These are phyloP conservation scores for Vultur gryphus DNA, from an alignment of 2,797 vertebrate genomes.

Conservation along the genomic window DNA sequence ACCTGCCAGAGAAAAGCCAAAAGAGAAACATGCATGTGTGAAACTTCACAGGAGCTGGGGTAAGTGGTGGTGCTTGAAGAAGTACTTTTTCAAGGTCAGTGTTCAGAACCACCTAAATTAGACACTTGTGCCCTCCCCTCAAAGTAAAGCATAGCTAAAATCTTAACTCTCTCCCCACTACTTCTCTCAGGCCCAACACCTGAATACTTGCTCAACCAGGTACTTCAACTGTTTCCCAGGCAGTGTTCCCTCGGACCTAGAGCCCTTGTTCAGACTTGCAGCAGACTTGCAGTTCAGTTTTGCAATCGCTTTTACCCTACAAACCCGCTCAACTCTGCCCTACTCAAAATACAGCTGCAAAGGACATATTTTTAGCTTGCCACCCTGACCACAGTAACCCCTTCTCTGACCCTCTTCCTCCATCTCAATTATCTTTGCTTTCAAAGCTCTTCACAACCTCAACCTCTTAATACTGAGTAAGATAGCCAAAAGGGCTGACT, in stretches of 20 bases:
- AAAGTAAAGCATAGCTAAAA: neutral
- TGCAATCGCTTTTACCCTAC: neutral
- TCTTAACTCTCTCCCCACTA: neutral
- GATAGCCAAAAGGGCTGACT: neutral
- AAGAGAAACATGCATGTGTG: neutral
- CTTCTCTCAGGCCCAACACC: neutral
- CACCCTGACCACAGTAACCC: neutral
- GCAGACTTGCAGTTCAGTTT: neutral
- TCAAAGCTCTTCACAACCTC: neutral
- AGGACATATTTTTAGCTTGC: constrained; percentile 34
- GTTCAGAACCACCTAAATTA: neutral
- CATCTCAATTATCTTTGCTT: neutral
- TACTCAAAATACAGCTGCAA: neutral
- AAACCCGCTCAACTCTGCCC: neutral
- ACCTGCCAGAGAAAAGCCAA: constrained; percentile 75
- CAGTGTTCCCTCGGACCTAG: rapidly evolving
- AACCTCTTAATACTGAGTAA: neutral
- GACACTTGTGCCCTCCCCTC: neutral
- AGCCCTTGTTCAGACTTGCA: neutral
- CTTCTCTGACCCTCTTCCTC: neutral
- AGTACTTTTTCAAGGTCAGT: neutral
- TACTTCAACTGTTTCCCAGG: neutral
- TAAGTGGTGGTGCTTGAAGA: neutral
- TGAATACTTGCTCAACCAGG: neutral
- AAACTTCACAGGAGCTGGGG: neutral